Evolutionary conservation across 2,113 vertebrate species (phyloP).

Genomic region (Solea senegalensis): DNA sequence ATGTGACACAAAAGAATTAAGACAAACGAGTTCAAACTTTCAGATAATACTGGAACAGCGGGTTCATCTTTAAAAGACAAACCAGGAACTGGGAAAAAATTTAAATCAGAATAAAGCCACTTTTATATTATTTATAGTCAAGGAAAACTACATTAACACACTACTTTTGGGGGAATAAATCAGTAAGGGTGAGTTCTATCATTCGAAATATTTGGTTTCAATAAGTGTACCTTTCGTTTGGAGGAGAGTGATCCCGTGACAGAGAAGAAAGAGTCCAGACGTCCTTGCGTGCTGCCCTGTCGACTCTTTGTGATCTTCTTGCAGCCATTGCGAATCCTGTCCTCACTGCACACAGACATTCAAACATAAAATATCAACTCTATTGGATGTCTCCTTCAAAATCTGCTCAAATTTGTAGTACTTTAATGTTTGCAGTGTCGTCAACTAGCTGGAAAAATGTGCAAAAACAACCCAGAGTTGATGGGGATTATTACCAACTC

Average conservation of each 20-base stretch:
- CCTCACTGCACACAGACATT: slow-evolving; percentile 81
- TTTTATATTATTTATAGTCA: neutral
- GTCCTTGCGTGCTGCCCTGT: slow-evolving; percentile 94
- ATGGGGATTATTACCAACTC: too few species aligned
- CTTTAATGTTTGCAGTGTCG: too few species aligned
- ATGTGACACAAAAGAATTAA: neutral
- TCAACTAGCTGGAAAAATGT: too few species aligned
- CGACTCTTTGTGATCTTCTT: slow-evolving; percentile 91
- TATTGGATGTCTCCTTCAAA: neutral
- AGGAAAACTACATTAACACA: neutral
- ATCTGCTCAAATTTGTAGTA: neutral
- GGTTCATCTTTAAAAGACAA: too few species aligned
- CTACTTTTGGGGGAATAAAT: neutral
- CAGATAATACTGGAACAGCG: neutral
- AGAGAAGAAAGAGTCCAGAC: slow-evolving; percentile 95
- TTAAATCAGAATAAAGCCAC: neutral
- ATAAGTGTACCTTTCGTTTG: slow-evolving; percentile 86
- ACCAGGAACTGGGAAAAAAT: too few species aligned
- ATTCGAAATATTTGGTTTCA: neutral
- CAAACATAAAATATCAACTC: neutral
- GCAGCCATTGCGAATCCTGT: slow-evolving; percentile 89
- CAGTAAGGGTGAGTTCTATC: neutral
- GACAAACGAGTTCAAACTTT: neutral
- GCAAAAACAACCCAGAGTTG: too few species aligned
- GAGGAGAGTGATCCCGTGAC: slow-evolving; percentile 94